Evolutionary conservation across 1,140 invertebrate genomes (phyloP).

Genomic region (Diuraphis noxia): DNA sequence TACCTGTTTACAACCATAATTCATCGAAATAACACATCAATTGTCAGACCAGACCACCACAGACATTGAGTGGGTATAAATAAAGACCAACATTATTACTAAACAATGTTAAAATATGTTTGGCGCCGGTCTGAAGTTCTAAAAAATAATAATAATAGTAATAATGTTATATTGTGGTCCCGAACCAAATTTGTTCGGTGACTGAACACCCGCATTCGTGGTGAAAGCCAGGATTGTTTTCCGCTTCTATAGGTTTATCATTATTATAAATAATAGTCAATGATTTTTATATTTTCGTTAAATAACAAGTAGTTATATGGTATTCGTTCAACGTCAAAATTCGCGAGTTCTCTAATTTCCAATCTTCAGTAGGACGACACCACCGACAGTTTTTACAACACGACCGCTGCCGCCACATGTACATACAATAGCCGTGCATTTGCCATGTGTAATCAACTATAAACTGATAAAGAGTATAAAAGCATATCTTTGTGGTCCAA

Average conservation of each 20-base stretch:
- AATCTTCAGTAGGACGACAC: background rate
- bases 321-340: background rate
- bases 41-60: background rate
- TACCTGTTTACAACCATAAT: background rate
- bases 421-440: background rate
- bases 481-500: background rate
- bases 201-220: background rate
- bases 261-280: background rate
- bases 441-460: conserved; percentile 17
- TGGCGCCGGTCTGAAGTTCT: background rate
- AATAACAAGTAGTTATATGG: background rate
- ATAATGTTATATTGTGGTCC: background rate
- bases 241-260: background rate
- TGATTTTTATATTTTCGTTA: background rate
- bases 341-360: conserved; percentile 7
- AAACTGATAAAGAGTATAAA: conserved; percentile 47
- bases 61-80: background rate
- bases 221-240: background rate
- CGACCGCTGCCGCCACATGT: background rate
- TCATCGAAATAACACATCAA: background rate
- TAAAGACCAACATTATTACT: background rate
- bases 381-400: background rate
- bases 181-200: background rate
- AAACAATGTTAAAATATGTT: background rate
- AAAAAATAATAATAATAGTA: background rate